Evolutionary conservation across 1,140 invertebrate species (phyloP), one percentile per base, ranked within the genome.

Genomic region (Platyscapa corneri): DNA sequence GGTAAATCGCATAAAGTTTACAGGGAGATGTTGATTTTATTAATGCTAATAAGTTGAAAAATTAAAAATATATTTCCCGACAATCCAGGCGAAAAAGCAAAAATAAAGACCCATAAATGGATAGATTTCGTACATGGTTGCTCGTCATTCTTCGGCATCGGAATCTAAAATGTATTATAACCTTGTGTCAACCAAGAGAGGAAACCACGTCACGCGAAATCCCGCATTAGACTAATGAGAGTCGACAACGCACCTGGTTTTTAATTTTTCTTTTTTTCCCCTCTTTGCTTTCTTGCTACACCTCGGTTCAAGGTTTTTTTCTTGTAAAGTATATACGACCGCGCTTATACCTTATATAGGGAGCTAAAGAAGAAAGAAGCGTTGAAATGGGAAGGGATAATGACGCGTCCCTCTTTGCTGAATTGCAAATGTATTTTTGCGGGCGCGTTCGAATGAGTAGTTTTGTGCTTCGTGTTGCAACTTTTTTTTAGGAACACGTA

Each of bases 141-240:
- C 7, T 39, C 10, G 20, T n/a, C 70, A 6, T 74, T 32, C 8
- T 42, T 27, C 30, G 42, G 39, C 37, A 10, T 74, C 23, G 23
- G 42, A 74, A 74, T 7, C 12, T 23, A 74, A 39, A 60, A 60
- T 27, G 76, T 34, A 78, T 78, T 78, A 78, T 60, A 60, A 78
- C 64, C 76, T 37, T 30, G 49, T 79, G 56, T 65, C 32, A 60
- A 42, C 56, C 60, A 6, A 27, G 67, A 82, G 80, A 42, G 12
- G 53, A 80, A 75, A 65, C 30, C 14, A 56, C 39, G 78, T 23
- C 64, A 30, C 65, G 65, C 37, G 77, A 79, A 72, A 85, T 85
- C 53, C 70, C 53, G 84, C 78, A 85, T 85, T 85, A 80, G 56
- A 78, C 77, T 81, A 85, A 85, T 75, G 84, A 85, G 84, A 64